phyloP scores from a whole-genome alignment of 2,797 vertebrate species.

The Psittacula echo region DNA sequence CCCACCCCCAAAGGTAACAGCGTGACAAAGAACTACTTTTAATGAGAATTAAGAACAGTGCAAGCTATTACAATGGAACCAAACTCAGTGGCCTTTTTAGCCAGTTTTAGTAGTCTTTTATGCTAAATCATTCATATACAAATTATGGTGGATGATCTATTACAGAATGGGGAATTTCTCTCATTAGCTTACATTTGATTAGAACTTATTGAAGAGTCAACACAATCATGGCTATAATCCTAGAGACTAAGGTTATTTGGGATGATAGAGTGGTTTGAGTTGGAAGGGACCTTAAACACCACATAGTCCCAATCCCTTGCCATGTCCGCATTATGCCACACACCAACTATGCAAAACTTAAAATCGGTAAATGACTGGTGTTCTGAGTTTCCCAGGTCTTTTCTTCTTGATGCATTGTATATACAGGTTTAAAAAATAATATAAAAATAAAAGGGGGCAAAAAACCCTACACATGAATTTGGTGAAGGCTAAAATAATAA shows the following conservation, averaged over 20 bases:
- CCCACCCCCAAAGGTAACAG: neutral
- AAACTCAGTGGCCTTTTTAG: neutral
- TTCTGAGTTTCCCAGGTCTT: neutral
- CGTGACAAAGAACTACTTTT: neutral
- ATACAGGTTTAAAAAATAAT: fast-evolving
- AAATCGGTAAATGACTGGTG: neutral
- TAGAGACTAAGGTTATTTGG: neutral
- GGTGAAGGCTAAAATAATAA: neutral
- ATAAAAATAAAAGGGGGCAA: no score
- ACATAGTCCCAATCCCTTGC: neutral
- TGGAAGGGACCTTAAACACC: neutral
- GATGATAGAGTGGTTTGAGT: neutral
- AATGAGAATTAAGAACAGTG: neutral
- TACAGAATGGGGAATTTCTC: fast-evolving
- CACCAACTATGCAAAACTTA: neutral
- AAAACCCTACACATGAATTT: fast-evolving
- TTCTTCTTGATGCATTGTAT: neutral
- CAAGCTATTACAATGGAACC: fast-evolving
- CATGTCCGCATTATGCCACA: fast-evolving
- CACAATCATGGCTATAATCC: fast-evolving
- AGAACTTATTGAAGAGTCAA: neutral
- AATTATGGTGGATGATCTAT: fast-evolving
- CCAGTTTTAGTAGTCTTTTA: neutral
- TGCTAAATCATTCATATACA: neutral
- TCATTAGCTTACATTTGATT: neutral